These are phyloP conservation scores for Orthosia incerta DNA, from an alignment of 2,888 invertebrate genomes.

Conservation along the genomic window DNA sequence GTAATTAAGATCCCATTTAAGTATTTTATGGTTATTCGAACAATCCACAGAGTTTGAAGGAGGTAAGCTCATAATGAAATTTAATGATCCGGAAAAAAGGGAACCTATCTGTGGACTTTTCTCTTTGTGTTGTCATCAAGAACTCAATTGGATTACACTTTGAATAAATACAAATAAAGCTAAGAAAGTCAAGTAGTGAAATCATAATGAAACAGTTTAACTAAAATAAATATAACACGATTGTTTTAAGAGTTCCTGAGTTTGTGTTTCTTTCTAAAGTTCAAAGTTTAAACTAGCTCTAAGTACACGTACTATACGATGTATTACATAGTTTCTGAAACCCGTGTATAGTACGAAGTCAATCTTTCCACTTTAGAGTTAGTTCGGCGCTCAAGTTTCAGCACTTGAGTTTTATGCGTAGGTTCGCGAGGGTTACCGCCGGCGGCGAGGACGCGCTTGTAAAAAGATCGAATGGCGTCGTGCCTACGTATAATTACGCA, in stretches of 20 bases:
- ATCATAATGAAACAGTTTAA: neutral
- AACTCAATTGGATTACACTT: slow-evolving; percentile 29
- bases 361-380: slow-evolving; percentile 62
- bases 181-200: neutral
- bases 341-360: slow-evolving; percentile 46
- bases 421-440: slow-evolving; percentile 48
- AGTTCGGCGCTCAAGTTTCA: slow-evolving; percentile 60
- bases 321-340: slow-evolving; percentile 24
- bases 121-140: slow-evolving; percentile 49
- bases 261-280: slow-evolving; percentile 6
- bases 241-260: slow-evolving; percentile 17
- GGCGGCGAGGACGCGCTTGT: slow-evolving; percentile 59
- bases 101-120: slow-evolving; percentile 64
- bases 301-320: slow-evolving; percentile 5
- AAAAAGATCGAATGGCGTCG: slow-evolving; percentile 61
- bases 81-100: slow-evolving; percentile 77
- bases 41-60: slow-evolving; percentile 77
- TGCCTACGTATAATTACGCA: slow-evolving; percentile 55
- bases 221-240: neutral
- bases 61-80: slow-evolving; percentile 78
- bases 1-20: slow-evolving; percentile 80
- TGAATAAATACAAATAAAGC: slow-evolving; percentile 32
- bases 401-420: slow-evolving; percentile 58
- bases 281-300: slow-evolving; percentile 10
- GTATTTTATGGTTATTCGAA: slow-evolving; percentile 79